Conservation (phyloP, 2,888 invertebrate species). For the Acronicta aceris region DNA sequence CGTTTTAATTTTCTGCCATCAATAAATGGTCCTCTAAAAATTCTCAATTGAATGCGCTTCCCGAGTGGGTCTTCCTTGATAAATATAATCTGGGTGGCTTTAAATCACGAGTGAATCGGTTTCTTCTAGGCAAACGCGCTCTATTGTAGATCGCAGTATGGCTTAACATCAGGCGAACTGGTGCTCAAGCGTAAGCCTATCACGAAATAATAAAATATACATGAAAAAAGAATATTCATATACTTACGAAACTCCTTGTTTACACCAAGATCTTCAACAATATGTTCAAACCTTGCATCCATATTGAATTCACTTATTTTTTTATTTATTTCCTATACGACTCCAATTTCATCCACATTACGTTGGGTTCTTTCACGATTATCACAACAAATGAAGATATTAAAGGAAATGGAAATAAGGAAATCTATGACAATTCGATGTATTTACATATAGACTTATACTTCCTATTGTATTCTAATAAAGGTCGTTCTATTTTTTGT, state of each 20-base stretch:
- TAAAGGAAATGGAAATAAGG: slow-evolving; percentile 17
- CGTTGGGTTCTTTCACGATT: slow-evolving; percentile 27
- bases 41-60: no score
- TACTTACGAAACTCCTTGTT: slow-evolving; percentile 27
- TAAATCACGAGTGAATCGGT: no score
- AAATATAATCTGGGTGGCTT: no score
- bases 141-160: no score
- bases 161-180: no score
- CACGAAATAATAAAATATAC: no score
- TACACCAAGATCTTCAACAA: slow-evolving; percentile 29
- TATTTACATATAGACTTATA: slow-evolving; percentile 15
- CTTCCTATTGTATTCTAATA: slow-evolving; percentile 64
- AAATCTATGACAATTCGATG: slow-evolving; percentile 39
- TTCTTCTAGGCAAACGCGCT: no score
- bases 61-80: no score
- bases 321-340: not conserved
- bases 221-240: not conserved
- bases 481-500: slow-evolving; percentile 36
- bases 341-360: slow-evolving; percentile 22
- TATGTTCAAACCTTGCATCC: slow-evolving; percentile 39
- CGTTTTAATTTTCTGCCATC: no score
- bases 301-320: slow-evolving; percentile 17
- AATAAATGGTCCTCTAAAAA: no score
- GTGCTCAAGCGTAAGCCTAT: no score
- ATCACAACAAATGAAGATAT: slow-evolving; percentile 31